phyloP scores from a whole-genome alignment of 2,113 vertebrate species.

The Myanophis thanlyinensis region DNA sequence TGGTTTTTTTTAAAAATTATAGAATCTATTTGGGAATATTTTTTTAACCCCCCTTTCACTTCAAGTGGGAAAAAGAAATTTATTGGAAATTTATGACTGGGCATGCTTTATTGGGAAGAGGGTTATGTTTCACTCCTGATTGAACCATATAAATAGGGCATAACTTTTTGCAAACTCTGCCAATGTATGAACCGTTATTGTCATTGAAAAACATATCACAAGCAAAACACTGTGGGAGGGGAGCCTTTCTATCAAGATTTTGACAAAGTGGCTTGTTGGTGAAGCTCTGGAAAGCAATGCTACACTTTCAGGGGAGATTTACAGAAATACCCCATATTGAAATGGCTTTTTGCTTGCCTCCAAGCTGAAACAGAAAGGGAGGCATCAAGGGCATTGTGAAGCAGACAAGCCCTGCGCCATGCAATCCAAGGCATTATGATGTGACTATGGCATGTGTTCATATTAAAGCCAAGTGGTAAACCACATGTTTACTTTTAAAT shows the following conservation, averaged over 20 bases:
- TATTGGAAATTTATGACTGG: neutral
- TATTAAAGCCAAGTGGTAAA: neutral
- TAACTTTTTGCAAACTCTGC: neutral
- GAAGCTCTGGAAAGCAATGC: neutral
- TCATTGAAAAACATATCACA: neutral
- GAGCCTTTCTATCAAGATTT: neutral
- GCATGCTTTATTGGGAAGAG: neutral
- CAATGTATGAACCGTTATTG: neutral
- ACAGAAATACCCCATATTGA: neutral
- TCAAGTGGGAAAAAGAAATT: neutral
- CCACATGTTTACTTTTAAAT: neutral
- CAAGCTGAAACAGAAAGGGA: neutral
- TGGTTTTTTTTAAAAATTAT: neutral
- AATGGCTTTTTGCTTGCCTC: neutral
- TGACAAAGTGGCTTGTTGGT: neutral
- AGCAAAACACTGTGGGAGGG: neutral
- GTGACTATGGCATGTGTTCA: neutral
- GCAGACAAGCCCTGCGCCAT: neutral
- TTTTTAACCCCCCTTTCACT: neutral
- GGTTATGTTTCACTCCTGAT: neutral
- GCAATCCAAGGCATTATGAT: neutral
- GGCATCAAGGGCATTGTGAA: neutral
- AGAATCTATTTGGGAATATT: neutral
- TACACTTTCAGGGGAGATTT: neutral
- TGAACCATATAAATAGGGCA: neutral